Evolutionary conservation across 2,888 invertebrate species (phyloP).

Genomic region (Oxystoma pomonae): DNA sequence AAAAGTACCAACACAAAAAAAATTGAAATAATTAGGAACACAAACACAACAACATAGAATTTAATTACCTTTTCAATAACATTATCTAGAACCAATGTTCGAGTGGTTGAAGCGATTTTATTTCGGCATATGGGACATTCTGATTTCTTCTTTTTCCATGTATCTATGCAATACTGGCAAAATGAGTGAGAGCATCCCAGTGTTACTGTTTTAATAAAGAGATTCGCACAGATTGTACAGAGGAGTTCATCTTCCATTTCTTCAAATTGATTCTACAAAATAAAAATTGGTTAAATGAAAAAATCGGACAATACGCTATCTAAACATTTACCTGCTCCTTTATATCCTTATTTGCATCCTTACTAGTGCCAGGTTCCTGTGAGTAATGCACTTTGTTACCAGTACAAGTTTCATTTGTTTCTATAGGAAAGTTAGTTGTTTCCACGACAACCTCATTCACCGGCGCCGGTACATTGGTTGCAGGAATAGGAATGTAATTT

Average conservation of each 20-base stretch:
- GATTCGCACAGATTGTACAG: conserved; percentile 72
- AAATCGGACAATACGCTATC: background rate
- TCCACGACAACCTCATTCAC: conserved; percentile 1
- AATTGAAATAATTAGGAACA: no score
- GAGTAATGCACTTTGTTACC: conserved; percentile 1
- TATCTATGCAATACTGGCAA: conserved; percentile 65
- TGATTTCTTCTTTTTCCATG: conserved; percentile 65
- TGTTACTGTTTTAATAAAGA: conserved; percentile 66
- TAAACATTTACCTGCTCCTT: background rate
- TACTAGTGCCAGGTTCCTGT: conserved; percentile 9
- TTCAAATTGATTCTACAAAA: conserved; percentile 25
- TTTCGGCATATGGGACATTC: conserved; percentile 69
- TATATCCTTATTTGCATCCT: background rate
- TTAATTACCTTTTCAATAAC: conserved; percentile 71
- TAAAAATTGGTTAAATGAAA: background rate
- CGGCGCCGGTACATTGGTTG: background rate
- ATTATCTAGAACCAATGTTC: conserved; percentile 64
- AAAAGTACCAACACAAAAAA: no score
- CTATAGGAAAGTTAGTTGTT: background rate
- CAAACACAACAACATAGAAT: no score
- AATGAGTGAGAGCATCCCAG: conserved; percentile 73
- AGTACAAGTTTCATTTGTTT: background rate
- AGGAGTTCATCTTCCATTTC: conserved; percentile 64
- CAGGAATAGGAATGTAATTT: background rate
- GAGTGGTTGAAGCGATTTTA: conserved; percentile 51